Base-by-base conservation (phyloP, 2,113 vertebrate species). In the Gavia stellata region DNA sequence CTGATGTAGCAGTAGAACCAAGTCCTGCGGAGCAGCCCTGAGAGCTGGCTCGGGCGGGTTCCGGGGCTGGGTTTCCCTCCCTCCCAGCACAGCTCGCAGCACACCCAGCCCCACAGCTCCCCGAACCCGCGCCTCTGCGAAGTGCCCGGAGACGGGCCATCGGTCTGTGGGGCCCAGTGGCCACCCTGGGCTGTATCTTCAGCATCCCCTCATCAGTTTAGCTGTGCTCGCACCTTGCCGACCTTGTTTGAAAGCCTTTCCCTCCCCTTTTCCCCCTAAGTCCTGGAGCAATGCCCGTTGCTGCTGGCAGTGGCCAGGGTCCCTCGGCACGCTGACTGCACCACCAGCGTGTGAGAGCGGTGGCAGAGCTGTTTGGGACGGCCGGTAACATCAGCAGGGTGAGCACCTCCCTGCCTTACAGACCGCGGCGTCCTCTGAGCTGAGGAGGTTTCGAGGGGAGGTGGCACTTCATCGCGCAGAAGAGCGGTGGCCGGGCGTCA, bases 171-270 rank as follows among this genome's bases (percentile, higher is more conserved):
- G 11, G 40, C 40, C 66, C 17, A 0, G 53, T 4, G 10, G 47
- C 55, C 66, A 5, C 14, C 21, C 20, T 0, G 1, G 26, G 14
- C 31, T 3, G 1, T 2, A 7, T 18, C 58, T 52, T 71, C 59
- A 56, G 65, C 71, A 17, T 28, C 63, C 26, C 28, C 3, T 33
- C 82, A 20, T 17, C 47, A 5, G 33, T 40, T 59, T 5, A 44
- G 47, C 55, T 38, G 42, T 1, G 0, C 40, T 29, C 3, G 0
- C 23, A 5, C 17, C 15, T 31, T 7, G 4, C 49, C 1, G 1
- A 3, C 19, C 23, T 18, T 24, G 16, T 25, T 25, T 10, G 61
- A 49, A 62, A 66, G 56, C n/a, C 36, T 50, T 73, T 56, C 12
- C n/a, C 31, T 63, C 7, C 17, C 11, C 6, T 38, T 52, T 33